Evolutionary conservation across 1,140 invertebrate species (phyloP).

Genomic region (Brachystomella parvula): DNA sequence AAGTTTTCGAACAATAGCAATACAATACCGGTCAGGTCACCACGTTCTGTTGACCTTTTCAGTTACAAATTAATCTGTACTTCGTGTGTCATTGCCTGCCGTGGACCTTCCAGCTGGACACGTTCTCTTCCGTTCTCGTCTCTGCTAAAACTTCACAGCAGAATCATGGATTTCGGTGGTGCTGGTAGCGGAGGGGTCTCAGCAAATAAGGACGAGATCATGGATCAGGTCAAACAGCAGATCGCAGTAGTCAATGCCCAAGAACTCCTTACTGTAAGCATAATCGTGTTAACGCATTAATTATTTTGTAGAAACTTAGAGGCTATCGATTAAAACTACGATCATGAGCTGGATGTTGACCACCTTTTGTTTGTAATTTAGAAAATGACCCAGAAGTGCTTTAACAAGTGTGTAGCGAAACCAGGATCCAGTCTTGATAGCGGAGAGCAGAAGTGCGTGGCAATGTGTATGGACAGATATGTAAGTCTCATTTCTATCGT

Average conservation of each 20-base stretch:
- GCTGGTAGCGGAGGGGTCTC: background rate
- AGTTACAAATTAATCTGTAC: too few species aligned
- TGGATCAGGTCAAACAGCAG: slow-evolving; percentile 94
- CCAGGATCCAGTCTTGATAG: slow-evolving; percentile 58
- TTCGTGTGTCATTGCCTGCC: too few species aligned
- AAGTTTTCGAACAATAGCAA: too few species aligned
- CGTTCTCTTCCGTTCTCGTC: too few species aligned
- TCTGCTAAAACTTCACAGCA: background rate
- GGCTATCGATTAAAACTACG: background rate
- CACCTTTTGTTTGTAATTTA: slow-evolving; percentile 46
- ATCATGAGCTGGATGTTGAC: background rate
- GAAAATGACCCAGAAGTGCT: slow-evolving; percentile 97
- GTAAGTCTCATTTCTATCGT: background rate
- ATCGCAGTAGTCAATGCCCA: slow-evolving; percentile 89
- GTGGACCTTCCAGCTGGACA: too few species aligned
- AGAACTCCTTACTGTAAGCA: slow-evolving; percentile 72
- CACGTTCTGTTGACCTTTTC: too few species aligned
- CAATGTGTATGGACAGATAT: slow-evolving; percentile 34
- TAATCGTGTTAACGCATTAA: background rate
- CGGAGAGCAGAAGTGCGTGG: slow-evolving; percentile 73
- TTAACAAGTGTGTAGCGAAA: slow-evolving; percentile 85
- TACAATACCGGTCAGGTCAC: too few species aligned
- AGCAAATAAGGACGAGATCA: slow-evolving; percentile 78
- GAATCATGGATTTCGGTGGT: slow-evolving; percentile 6
- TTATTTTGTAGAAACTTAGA: background rate